Evolutionary conservation across 2,797 vertebrate species (phyloP).

Genomic region (Oreortyx pictus): DNA sequence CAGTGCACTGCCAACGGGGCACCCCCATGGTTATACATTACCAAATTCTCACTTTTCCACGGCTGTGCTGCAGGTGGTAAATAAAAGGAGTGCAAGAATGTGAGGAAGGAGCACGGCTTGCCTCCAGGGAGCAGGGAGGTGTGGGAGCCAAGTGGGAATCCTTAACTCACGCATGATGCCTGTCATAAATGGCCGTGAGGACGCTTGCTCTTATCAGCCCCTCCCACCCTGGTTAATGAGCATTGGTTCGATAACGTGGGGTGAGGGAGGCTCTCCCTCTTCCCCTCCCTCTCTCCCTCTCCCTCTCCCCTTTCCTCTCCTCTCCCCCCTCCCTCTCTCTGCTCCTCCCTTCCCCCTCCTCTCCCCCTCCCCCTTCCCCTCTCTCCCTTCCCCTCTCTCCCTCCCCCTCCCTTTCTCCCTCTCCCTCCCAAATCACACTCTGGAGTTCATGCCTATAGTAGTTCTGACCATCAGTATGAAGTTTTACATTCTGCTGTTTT

Average conservation of each 20-base stretch:
- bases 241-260: rapidly evolving
- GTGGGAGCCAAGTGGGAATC: background rate
- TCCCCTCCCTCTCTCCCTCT: too few relatives aligned
- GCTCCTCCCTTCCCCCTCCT: too few relatives aligned
- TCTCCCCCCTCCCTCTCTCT: too few relatives aligned
- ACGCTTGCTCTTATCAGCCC: rapidly evolving
- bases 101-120: background rate
- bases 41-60: background rate
- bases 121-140: background rate
- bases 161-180: background rate
- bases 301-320: too few relatives aligned
- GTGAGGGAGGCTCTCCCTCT: background rate
- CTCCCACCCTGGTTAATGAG: rapidly evolving
- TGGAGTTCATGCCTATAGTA: rapidly evolving
- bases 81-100: rapidly evolving
- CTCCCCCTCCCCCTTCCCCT: too few relatives aligned
- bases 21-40: rapidly evolving
- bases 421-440: too few relatives aligned
- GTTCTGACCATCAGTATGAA: background rate
- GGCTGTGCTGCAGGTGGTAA: background rate
- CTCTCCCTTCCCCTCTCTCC: too few relatives aligned
- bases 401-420: too few relatives aligned
- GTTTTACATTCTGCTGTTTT: background rate
- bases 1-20: rapidly evolving
- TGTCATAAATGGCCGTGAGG: background rate